Evolutionary conservation across 92 coral and sea anemone genomes (phyloP), one percentile per base, ranked within the genome.

Genomic region (Plumapathes pennacea): DNA sequence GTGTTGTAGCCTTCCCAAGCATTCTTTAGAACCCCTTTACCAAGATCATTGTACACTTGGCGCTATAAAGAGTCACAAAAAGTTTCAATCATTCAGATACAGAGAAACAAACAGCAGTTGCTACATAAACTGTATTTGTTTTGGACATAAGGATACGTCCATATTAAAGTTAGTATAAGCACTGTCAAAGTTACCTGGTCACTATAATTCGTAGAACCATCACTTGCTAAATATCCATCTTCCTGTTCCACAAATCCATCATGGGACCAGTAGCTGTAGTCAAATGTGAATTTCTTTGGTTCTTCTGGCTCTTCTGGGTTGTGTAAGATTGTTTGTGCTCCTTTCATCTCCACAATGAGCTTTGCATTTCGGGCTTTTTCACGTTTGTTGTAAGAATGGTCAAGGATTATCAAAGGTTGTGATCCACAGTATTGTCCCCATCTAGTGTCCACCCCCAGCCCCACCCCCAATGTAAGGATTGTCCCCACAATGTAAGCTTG

Each of bases 1-100:
- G 96, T 90, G 75, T 90, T 90, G 77, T 82, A 90, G 24, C 97
- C 97, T 46, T 72, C 95, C 97, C 97, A 90, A 2, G 97, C 97
- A 75, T 90, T 90, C 18, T 75, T 71, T 28, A 90, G 61, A 7
- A 90, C 95, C 10, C 74, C 72, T 57, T 83, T 71, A 7, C 97
- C 97, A 42, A 90, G 76, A 67, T 90, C 95, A 46, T 90, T 72
- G 47, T 90, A 90, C 19, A 90, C 97, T 48, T 61, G 83, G 71
- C 77, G 74, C 97, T 90, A 56, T 32, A 47, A 31, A 50, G 20
- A 36, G 19, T 25, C 9, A 40, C 17, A 41, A 19, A 32, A 30
- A 42, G 11, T 3, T 47, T 47, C 12, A 17, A n/a, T 47, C 15
- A 4, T n/a, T 17, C 28, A 12, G 32, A 18, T 54, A 27, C n/a